Evolutionary conservation across 2,888 invertebrate species (phyloP).

Genomic region (Cephus pulcher): DNA sequence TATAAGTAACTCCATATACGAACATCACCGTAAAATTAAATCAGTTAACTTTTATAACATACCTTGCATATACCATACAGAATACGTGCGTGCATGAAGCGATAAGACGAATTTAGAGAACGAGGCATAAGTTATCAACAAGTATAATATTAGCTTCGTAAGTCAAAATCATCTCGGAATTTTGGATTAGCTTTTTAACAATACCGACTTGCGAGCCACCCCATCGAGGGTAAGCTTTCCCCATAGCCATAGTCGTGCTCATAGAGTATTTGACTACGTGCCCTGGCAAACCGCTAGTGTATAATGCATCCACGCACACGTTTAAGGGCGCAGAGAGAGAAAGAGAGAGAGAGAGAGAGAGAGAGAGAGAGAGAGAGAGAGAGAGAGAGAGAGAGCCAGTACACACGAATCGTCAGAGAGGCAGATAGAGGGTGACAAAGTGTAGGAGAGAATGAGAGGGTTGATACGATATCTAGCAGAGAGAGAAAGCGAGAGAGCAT

Average conservation of each 20-base stretch:
- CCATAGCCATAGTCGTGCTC: conserved; percentile 27
- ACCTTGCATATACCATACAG: background rate
- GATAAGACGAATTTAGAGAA: background rate
- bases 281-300: conserved; percentile 45
- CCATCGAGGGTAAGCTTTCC: background rate
- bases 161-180: background rate
- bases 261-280: conserved; percentile 50
- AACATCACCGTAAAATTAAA: background rate
- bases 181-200: background rate
- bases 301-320: conserved; percentile 41
- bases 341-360: conserved; percentile 13
- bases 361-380: background rate
- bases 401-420: background rate
- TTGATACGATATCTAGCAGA: conserved; percentile 14
- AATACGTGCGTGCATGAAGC: background rate
- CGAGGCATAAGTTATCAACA: background rate
- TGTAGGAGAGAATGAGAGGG: conserved; percentile 25
- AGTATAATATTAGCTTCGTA: background rate
- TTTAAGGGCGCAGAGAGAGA: conserved; percentile 10
- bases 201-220: background rate
- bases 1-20: background rate
- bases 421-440: conserved; percentile 1
- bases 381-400: conserved; percentile 12
- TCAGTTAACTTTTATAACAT: background rate
- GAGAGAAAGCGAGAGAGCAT: conserved; percentile 9